These are phyloP conservation scores for Hoplodrina blanda DNA, from an alignment of 2,888 invertebrate genomes.

Conservation along the genomic window DNA sequence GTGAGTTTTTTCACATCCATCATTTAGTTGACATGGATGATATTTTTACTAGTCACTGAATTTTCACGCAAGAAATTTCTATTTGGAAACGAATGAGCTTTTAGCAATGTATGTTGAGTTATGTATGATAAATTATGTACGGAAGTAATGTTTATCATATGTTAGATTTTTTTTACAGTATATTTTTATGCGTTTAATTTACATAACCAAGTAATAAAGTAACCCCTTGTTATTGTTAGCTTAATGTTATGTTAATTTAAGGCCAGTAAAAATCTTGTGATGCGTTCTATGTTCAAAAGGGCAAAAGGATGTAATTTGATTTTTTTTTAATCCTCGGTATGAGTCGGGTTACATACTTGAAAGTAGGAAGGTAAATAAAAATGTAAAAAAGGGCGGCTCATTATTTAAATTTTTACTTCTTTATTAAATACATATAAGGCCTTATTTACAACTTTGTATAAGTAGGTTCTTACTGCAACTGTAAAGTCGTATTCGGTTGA, in stretches of 20 bases:
- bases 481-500: neutral
- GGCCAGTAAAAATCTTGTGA: neutral
- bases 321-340: neutral
- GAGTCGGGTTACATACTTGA: neutral
- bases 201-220: neutral
- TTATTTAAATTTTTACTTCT: no score
- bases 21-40: slow-evolving; percentile 9
- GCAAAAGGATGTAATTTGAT: neutral
- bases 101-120: slow-evolving; percentile 18
- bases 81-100: slow-evolving; percentile 34
- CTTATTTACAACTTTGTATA: neutral
- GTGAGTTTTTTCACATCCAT: slow-evolving; percentile 47
- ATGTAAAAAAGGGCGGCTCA: neutral
- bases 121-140: slow-evolving; percentile 18
- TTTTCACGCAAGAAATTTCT: slow-evolving; percentile 16
- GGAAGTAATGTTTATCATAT: slow-evolving; percentile 8
- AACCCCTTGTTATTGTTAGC: neutral
- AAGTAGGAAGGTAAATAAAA: neutral
- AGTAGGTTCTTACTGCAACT: neutral
- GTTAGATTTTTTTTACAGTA: neutral
- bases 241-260: neutral
- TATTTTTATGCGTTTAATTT: neutral
- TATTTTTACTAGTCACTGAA: slow-evolving; percentile 29
- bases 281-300: neutral
- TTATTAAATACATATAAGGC: neutral